These are phyloP conservation scores for Cricetomys ansorgei DNA, from an alignment of 2,113 vertebrate genomes.

Conservation along the genomic window DNA sequence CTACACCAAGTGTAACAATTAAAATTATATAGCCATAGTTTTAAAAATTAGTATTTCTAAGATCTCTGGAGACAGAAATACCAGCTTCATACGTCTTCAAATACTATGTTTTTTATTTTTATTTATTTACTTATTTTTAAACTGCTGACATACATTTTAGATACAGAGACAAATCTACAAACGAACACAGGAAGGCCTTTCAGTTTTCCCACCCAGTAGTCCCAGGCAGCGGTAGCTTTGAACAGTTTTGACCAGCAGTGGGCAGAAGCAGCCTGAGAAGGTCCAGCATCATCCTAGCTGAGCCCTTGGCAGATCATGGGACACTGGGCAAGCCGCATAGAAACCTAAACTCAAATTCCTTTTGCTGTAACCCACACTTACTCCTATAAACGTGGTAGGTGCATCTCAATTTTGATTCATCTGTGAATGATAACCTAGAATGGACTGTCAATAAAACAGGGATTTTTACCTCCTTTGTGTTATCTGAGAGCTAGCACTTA, in stretches of 20 bases:
- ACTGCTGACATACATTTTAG: neutral
- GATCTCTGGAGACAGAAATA: neutral
- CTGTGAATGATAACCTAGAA: neutral
- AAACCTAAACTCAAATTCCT: neutral
- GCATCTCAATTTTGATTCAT: neutral
- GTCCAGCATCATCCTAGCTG: neutral
- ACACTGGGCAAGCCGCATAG: neutral
- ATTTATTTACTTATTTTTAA: neutral
- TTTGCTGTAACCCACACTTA: neutral
- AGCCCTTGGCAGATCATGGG: neutral
- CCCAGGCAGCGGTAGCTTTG: neutral
- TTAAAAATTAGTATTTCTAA: neutral
- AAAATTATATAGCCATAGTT: neutral
- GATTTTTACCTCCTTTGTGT: neutral
- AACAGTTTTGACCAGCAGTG: neutral
- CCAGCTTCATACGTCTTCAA: neutral
- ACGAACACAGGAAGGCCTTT: neutral
- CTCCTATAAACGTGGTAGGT: neutral
- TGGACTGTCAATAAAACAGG: neutral
- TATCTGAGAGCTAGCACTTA: neutral
- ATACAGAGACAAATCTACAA: neutral
- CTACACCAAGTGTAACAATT: neutral
- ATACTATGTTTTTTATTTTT: neutral
- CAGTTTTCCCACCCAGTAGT: neutral
- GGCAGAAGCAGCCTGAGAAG: neutral